Conservation (phyloP, 1,140 invertebrate genomes). For the Mactra quadrangularis region DNA sequence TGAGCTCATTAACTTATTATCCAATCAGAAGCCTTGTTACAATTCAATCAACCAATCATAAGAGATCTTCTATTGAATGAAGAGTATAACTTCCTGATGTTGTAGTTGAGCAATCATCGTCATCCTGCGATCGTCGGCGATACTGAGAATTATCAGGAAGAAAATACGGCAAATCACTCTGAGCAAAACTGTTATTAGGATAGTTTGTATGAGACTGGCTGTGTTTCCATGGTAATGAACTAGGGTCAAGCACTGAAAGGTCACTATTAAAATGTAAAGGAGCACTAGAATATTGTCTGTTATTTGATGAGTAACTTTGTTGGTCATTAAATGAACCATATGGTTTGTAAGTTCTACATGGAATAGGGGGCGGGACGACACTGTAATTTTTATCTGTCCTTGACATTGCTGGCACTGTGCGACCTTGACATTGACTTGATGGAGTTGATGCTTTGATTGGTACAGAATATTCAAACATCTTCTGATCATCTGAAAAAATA, state of each 20-base stretch:
- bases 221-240: slow-evolving; percentile 51
- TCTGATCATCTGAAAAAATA: slow-evolving; percentile 58
- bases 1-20: not conserved
- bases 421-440: not conserved
- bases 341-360: slow-evolving; percentile 53
- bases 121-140: slow-evolving; percentile 40
- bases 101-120: slow-evolving; percentile 60
- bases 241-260: slow-evolving; percentile 38
- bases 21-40: slow-evolving; percentile 8
- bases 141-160: slow-evolving; percentile 36
- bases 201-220: slow-evolving; percentile 39
- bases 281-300: slow-evolving; percentile 46
- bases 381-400: slow-evolving; percentile 37
- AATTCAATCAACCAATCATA: slow-evolving; percentile 21
- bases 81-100: slow-evolving; percentile 57
- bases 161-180: slow-evolving; percentile 47
- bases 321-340: slow-evolving; percentile 48
- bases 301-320: slow-evolving; percentile 38
- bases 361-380: slow-evolving; percentile 48
- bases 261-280: slow-evolving; percentile 15
- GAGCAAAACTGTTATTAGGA: slow-evolving; percentile 27
- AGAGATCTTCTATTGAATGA: slow-evolving; percentile 51
- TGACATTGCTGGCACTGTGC: not conserved
- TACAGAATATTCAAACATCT: slow-evolving; percentile 48
- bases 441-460: slow-evolving; percentile 8